Base-by-base conservation (phyloP, 2,888 invertebrate genomes). In the Trichopoda pennipes region DNA sequence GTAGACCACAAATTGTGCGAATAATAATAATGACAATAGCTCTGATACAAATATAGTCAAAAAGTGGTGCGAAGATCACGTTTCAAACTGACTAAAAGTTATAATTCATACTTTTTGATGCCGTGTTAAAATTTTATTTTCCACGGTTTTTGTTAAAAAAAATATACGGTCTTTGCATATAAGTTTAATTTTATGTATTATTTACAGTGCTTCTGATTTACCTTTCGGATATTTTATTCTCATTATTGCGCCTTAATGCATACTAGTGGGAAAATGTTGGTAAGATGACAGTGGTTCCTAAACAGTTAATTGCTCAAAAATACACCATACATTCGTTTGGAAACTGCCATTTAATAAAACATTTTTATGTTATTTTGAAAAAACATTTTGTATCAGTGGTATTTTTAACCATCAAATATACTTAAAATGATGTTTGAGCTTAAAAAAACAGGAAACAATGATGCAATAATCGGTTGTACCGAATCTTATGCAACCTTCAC, bases 51-150 rank as follows among this genome's bases (percentile, higher is more conserved):
- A 47, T 53, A 47, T 23, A 12, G 17, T 32, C 35, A 35, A 28
- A 61, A 66, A 66, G 35, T 47, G 60, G 44, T 53, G 61, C 55
- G 70, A 78, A 70, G 58, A 74, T 82, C 81, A 82, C 81, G 78
- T 78, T 64, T 78, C 49, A 70, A 70, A 75, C 23, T 70, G 66
- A 70, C 58, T 38, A 70, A 70, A 69, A 32, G 56, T 16, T 44
- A 44, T 58, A 55, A 64, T 6, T 66, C 55, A 76, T 44, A 0
- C 64, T 73, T 61, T 44, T 53, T 58, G 44, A 23, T 53, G 12
- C 10, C 42, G 69, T 61, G 69, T 47, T 49, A 38, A 17, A 55
- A 23, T 56, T n/a, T 47, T 77, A 73, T 68, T 55, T 17, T 17
- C 47, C 17, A 12, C n/a, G 1, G 1, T 19, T 49, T 19, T 49